Conservation (phyloP, 1,140 invertebrate species). For the Temnothorax curvispinosus region DNA sequence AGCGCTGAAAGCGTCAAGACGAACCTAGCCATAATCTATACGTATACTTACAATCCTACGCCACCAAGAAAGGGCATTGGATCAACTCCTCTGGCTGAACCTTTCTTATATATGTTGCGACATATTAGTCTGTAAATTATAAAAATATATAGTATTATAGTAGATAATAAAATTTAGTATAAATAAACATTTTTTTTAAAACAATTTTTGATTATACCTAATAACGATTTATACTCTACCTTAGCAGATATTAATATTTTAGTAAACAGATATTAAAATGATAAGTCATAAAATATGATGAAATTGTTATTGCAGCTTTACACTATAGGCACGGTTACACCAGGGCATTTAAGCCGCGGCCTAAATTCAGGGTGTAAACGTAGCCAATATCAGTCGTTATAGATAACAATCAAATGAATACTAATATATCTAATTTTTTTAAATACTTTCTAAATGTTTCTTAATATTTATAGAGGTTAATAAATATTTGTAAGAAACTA, state of each 20-base stretch:
- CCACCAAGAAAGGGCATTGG: slow-evolving; percentile 91
- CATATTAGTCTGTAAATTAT: slow-evolving; percentile 87
- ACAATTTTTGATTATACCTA: not conserved
- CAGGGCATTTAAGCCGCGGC: too few species aligned
- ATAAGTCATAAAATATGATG: not conserved
- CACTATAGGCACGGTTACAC: too few species aligned
- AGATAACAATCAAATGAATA: not conserved
- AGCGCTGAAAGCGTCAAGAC: too few species aligned
- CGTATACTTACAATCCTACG: slow-evolving; percentile 89
- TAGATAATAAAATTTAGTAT: not conserved
- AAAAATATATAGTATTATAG: not conserved
- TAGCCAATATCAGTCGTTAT: too few species aligned
- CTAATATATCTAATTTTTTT: not conserved
- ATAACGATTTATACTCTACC: not conserved
- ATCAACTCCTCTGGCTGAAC: slow-evolving; percentile 87
- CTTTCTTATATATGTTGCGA: slow-evolving; percentile 89
- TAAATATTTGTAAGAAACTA: not conserved
- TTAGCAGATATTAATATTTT: not conserved
- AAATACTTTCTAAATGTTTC: not conserved
- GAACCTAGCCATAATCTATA: not conserved
- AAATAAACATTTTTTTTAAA: not conserved
- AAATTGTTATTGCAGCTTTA: not conserved
- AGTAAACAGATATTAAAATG: not conserved
- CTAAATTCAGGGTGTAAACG: too few species aligned
- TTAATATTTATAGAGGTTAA: not conserved